phyloP scores from a whole-genome alignment of 2,888 invertebrate genomes.

The Caenorhabditis sp. region DNA sequence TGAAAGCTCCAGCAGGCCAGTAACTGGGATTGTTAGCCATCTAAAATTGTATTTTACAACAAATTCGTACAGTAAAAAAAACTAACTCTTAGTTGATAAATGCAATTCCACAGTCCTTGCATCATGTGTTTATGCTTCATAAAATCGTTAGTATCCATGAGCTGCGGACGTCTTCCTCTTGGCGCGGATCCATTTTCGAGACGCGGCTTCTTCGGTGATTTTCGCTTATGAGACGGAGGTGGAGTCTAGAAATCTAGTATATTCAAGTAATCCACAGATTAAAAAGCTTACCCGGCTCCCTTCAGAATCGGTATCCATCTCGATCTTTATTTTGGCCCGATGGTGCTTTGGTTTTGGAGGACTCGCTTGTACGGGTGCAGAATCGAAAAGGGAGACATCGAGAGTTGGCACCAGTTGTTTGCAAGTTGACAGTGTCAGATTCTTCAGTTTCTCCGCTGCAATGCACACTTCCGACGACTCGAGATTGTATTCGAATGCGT shows the following conservation, averaged over 20 bases:
- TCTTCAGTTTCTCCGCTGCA: constrained; percentile 89
- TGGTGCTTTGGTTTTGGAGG: constrained; percentile 26
- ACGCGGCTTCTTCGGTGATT: constrained; percentile 65
- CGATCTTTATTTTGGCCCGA: constrained; percentile 37
- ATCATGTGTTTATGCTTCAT: constrained; percentile 84
- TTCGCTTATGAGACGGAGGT: constrained; percentile 55
- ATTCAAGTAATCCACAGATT: too few species aligned
- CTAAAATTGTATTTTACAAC: constrained; percentile 71
- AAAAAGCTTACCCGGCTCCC: constrained; percentile 13
- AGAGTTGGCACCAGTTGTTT: constrained; percentile 63
- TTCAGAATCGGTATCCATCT: constrained; percentile 59
- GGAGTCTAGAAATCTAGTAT: constrained; percentile 41
- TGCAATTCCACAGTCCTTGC: constrained; percentile 88
- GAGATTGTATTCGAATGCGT: constrained; percentile 93
- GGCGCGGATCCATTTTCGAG: constrained; percentile 21
- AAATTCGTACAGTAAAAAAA: neutral
- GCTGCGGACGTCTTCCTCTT: constrained; percentile 15
- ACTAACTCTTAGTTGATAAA: constrained; percentile 84
- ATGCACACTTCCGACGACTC: constrained; percentile 90
- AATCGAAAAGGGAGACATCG: constrained; percentile 29
- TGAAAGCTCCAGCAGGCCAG: constrained; percentile 93
- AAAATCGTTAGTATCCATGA: constrained; percentile 30
- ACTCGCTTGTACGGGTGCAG: neutral
- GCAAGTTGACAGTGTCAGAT: constrained; percentile 70
- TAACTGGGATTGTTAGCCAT: constrained; percentile 86